Evolutionary conservation across 1,140 invertebrate species (phyloP).

Genomic region (Diorhabda elongata): DNA sequence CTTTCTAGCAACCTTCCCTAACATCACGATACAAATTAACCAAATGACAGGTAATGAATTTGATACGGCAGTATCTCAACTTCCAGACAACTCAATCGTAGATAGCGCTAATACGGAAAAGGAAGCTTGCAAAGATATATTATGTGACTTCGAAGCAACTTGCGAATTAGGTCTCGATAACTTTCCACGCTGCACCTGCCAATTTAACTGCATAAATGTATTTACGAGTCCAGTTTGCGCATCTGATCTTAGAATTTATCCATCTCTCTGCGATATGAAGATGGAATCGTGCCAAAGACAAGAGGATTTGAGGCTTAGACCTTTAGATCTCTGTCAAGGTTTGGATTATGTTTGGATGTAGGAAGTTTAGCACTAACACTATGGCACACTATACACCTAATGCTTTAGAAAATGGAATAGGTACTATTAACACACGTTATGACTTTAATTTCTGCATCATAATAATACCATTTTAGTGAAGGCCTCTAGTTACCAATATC

Average conservation of each 20-base stretch:
- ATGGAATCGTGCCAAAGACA: slow-evolving; percentile 81
- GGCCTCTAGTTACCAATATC: too few species aligned
- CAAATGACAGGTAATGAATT: slow-evolving; percentile 20
- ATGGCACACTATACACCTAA: background rate
- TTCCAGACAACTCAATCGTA: slow-evolving; percentile 23
- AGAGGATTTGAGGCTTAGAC: slow-evolving; percentile 71
- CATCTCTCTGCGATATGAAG: slow-evolving; percentile 80
- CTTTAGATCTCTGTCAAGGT: slow-evolving; percentile 81
- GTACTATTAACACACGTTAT: background rate
- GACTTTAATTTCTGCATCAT: too few species aligned
- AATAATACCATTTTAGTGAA: too few species aligned
- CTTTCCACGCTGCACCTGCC: slow-evolving; percentile 72
- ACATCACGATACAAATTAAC: slow-evolving; percentile 31
- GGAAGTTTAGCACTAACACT: background rate
- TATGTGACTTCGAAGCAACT: slow-evolving; percentile 78
- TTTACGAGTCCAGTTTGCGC: slow-evolving; percentile 71
- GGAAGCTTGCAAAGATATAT: slow-evolving; percentile 71
- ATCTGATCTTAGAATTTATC: slow-evolving; percentile 75
- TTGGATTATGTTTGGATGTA: slow-evolving; percentile 26
- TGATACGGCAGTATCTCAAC: slow-evolving; percentile 23
- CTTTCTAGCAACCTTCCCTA: slow-evolving; percentile 34
- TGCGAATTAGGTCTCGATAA: slow-evolving; percentile 73
- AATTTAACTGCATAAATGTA: slow-evolving; percentile 67
- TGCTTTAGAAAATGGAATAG: background rate
- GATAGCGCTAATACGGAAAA: slow-evolving; percentile 48